These are phyloP conservation scores for Charadrius vociferus DNA, from an alignment of 2,113 vertebrate species.

Conservation along the genomic window DNA sequence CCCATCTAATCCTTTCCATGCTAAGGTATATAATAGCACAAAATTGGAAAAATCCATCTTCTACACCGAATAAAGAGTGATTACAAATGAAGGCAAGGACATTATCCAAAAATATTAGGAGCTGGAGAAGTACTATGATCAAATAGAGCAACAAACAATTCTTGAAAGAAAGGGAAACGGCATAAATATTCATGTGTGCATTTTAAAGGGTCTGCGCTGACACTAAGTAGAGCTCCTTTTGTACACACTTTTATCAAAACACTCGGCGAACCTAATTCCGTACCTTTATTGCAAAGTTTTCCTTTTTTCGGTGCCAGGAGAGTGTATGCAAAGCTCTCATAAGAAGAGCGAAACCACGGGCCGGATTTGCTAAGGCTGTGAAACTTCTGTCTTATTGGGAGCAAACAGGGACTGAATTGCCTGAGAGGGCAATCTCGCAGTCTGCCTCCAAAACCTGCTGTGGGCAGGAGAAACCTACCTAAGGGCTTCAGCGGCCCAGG, in stretches of 20 bases:
- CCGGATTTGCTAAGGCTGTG: background rate
- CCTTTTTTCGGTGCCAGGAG: background rate
- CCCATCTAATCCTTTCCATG: slow-evolving; percentile 58
- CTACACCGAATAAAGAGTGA: slow-evolving; percentile 19
- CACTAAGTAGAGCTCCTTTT: background rate
- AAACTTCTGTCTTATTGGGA: background rate
- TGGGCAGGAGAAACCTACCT: background rate
- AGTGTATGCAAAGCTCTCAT: background rate
- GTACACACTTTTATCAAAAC: background rate
- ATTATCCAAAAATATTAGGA: slow-evolving; percentile 45
- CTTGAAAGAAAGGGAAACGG: slow-evolving; percentile 3
- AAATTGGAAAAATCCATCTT: slow-evolving; percentile 63
- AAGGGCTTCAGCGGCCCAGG: background rate
- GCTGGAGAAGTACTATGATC: background rate
- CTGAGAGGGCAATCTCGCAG: background rate
- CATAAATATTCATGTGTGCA: background rate
- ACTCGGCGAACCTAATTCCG: background rate
- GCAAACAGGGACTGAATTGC: background rate
- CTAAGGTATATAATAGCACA: slow-evolving; percentile 55
- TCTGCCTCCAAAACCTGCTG: background rate
- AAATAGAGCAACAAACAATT: slow-evolving; percentile 16
- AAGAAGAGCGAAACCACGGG: background rate
- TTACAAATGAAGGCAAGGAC: slow-evolving; percentile 45
- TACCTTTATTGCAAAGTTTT: background rate
- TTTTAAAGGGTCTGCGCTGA: background rate